Evolutionary conservation across 2,797 vertebrate species (phyloP).

Genomic region (Austrolebias charrua): DNA sequence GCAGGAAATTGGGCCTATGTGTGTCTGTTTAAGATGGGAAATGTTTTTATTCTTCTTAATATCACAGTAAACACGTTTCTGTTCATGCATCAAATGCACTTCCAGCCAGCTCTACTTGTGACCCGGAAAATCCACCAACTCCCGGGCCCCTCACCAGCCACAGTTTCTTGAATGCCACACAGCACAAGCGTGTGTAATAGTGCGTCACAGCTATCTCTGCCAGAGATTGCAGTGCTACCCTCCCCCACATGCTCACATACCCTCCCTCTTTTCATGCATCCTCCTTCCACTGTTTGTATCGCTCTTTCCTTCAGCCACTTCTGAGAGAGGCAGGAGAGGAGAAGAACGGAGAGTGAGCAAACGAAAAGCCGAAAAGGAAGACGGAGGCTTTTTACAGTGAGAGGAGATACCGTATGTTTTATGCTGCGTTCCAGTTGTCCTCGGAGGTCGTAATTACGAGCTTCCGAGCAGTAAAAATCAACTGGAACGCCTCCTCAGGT

Average conservation of each 20-base stretch:
- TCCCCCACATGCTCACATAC: conserved; percentile 69
- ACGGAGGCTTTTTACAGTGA: conserved; percentile 29
- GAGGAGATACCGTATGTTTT: conserved; percentile 33
- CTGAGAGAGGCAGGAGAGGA: conserved; percentile 50
- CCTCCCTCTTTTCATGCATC: conserved; percentile 55
- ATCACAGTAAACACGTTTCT: conserved; percentile 3
- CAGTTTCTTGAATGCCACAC: conserved; percentile 56
- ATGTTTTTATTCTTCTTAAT: conserved; percentile 28
- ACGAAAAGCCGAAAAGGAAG: background rate
- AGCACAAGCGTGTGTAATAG: conserved; percentile 39
- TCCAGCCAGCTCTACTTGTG: conserved; percentile 27
- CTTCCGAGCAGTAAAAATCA: too few relatives aligned
- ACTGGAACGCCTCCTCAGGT: too few relatives aligned
- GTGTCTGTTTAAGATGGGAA: conserved; percentile 31
- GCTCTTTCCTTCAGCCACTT: conserved; percentile 47
- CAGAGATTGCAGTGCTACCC: conserved; percentile 69
- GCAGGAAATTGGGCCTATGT: conserved; percentile 64
- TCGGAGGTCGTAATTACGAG: too few relatives aligned
- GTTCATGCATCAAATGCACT: conserved; percentile 18
- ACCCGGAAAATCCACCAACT: conserved; percentile 22
- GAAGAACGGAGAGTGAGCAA: conserved; percentile 20
- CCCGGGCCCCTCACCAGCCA: conserved; percentile 2
- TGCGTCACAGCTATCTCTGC: conserved; percentile 71
- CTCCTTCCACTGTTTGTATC: conserved; percentile 54
- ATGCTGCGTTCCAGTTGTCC: too few relatives aligned